Base-by-base conservation (phyloP, 2,888 invertebrate genomes). In the Eurytoma californica region DNA sequence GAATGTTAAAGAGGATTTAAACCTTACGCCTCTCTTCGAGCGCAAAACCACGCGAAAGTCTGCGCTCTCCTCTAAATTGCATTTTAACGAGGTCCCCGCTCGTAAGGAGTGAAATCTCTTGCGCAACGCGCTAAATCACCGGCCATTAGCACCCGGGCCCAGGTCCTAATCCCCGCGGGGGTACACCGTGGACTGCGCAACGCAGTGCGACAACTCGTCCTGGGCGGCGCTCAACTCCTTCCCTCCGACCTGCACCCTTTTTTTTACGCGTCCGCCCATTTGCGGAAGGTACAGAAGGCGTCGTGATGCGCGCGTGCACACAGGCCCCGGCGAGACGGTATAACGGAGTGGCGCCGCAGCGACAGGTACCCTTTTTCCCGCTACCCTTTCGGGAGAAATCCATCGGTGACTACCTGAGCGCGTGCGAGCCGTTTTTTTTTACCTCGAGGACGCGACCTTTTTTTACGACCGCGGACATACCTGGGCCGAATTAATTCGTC, bases 341-440 rank as follows among this genome's bases (percentile, higher is more conserved):
- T 39, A 39, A 9, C n/a, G 18, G 28, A 53, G 67, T 60, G 49
- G 72, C 61, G 61, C 72, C 72, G 39, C 1, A 9, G 57, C 9
- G 14, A 51, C 75, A 74, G 73, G 74, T 74, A 68, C 60, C 75
- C 82, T 81, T 83, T 83, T 79, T 63, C 13, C 39, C n/a, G 53
- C 82, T 85, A 66, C 87, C 86, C 85, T 85, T 86, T 85, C 83
- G 77, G 61, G 55, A 24, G 68, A 73, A 66, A 60, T 1, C 55
- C 12, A 20, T 67, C 14, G 3, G 53, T 14, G 53, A 53, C 85
- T 87, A 88, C 88, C 88, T 88, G 88, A 83, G 84, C 88, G 88
- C 88, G 88, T 87, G 88, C 84, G 86, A 70, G 80, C n/a, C 65
- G 49, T 49, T 72, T 55, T 68, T 57, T 49, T 77, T 75, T 39